Evolutionary conservation across 2,113 vertebrate genomes (phyloP).

Genomic region (Hydropotes inermis): DNA sequence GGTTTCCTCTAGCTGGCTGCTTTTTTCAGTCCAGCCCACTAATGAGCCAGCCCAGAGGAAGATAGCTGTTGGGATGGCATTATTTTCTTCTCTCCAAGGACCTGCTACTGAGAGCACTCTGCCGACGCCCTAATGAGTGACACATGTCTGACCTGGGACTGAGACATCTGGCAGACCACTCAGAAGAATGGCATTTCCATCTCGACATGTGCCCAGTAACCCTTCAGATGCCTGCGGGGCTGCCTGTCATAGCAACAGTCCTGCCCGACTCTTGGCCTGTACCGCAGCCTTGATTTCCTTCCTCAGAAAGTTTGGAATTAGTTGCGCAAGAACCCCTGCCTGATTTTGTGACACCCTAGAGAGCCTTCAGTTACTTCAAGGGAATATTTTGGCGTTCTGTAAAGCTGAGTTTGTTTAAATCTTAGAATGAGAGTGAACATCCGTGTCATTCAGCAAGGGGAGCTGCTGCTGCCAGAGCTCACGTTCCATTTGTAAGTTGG

Average conservation of each 20-base stretch:
- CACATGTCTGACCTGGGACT: neutral
- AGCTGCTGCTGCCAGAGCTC: neutral
- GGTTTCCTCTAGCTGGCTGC: neutral
- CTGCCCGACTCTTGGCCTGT: neutral
- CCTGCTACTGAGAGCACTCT: neutral
- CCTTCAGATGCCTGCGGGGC: neutral
- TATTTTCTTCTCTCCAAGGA: constrained; percentile 4
- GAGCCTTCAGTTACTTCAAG: constrained; percentile 9
- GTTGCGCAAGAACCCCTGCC: neutral
- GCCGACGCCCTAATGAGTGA: neutral
- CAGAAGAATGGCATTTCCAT: constrained; percentile 32
- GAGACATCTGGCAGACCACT: constrained; percentile 37
- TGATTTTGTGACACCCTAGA: neutral
- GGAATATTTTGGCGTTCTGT: neutral
- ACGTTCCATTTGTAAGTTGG: neutral
- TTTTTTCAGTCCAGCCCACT: neutral
- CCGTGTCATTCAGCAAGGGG: neutral
- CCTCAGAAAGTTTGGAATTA: neutral
- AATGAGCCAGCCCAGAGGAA: constrained; percentile 2
- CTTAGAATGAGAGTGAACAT: neutral
- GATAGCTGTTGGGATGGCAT: neutral
- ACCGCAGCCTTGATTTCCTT: neutral
- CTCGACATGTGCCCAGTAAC: neutral
- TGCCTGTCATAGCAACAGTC: neutral
- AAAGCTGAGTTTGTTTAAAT: neutral